These are phyloP conservation scores for Sinotaia quadrata DNA, from an alignment of 2,888 invertebrate genomes.

Conservation along the genomic window DNA sequence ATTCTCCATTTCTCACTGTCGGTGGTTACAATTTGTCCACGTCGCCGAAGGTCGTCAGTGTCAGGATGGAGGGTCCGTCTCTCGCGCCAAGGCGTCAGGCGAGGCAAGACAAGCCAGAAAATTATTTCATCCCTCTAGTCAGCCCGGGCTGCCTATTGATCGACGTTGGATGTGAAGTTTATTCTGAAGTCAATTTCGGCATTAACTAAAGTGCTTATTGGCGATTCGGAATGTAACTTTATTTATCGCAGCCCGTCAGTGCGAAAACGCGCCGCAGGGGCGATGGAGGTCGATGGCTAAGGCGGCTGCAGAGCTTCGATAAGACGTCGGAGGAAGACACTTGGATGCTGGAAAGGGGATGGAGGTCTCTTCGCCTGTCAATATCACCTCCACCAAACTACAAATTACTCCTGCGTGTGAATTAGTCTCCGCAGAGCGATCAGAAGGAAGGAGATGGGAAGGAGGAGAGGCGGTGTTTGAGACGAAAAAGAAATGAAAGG, in stretches of 20 bases:
- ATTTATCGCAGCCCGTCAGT: slow-evolving; percentile 32
- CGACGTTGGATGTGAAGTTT: slow-evolving; percentile 27
- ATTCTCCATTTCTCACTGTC: too few relatives aligned
- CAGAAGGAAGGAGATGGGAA: neutral
- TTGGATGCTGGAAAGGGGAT: neutral
- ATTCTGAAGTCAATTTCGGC: slow-evolving; percentile 35
- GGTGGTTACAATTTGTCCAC: neutral
- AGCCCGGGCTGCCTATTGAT: slow-evolving; percentile 22
- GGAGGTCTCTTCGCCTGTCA: slow-evolving; percentile 28
- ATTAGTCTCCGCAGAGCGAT: slow-evolving; percentile 29
- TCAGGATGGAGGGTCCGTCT: neutral
- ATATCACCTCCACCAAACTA: slow-evolving; percentile 32
- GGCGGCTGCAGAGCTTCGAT: slow-evolving; percentile 21
- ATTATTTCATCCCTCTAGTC: slow-evolving; percentile 30
- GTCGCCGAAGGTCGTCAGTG: slow-evolving; percentile 7
- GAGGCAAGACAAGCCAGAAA: slow-evolving; percentile 26
- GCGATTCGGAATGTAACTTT: slow-evolving; percentile 33
- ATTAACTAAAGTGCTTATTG: slow-evolving; percentile 36
- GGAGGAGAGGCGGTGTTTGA: neutral
- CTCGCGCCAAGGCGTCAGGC: neutral
- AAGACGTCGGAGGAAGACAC: slow-evolving; percentile 11
- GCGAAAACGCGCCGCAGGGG: slow-evolving; percentile 3
- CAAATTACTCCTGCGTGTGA: slow-evolving; percentile 37
- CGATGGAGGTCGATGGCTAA: neutral
- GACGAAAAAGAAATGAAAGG: neutral